A percentile compares a stretch with the other conserved stretches of the same genome.
phyloP scores from a whole-genome alignment of 2,797 vertebrate genomes.

The Falco peregrinus region DNA sequence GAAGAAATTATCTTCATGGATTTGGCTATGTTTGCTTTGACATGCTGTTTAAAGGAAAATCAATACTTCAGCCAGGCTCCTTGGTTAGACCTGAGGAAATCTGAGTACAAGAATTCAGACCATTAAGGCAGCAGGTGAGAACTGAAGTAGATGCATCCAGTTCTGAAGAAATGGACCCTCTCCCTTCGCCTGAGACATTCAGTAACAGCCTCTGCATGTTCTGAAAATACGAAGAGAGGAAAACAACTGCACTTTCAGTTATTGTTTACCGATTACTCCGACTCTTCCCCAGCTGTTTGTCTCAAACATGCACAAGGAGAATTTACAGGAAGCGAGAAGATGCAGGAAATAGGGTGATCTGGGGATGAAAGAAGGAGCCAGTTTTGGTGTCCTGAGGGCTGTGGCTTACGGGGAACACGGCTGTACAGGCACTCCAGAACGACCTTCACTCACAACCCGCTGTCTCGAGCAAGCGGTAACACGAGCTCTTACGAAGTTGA shows the following conservation, averaged over 20 bases:
- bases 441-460: neutral
- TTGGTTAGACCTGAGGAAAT: neutral
- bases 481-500: neutral
- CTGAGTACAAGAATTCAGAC: neutral
- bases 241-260: neutral
- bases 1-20: neutral
- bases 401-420: fast-evolving
- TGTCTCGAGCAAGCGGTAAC: neutral
- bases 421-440: neutral
- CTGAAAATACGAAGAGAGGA: neutral
- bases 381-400: neutral
- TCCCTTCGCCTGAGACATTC: neutral
- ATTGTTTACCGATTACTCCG: neutral
- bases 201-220: neutral
- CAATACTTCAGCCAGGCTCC: neutral
- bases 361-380: neutral
- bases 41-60: neutral
- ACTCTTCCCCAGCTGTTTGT: neutral
- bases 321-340: neutral
- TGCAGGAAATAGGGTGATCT: neutral
- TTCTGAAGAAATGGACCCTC: neutral
- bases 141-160: neutral
- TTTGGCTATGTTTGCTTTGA: neutral
- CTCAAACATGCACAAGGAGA: neutral
- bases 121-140: neutral